These are phyloP conservation scores for Hoplodrina blanda DNA, from an alignment of 2,888 invertebrate species.

Conservation along the genomic window DNA sequence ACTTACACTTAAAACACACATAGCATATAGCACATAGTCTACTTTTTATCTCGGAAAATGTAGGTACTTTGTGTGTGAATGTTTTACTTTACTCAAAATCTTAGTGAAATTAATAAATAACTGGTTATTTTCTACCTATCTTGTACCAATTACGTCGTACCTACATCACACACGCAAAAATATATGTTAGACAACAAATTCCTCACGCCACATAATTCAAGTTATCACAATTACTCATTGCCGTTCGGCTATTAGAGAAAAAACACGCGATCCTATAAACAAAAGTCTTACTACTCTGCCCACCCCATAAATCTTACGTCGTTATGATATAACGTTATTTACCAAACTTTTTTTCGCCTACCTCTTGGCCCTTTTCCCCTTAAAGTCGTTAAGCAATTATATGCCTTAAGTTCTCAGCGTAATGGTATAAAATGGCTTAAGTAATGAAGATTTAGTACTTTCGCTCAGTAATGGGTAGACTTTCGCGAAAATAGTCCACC, in stretches of 20 bases:
- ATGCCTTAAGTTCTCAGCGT: constrained; percentile 63
- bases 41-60: no score
- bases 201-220: constrained; percentile 17
- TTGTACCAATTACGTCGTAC: no score
- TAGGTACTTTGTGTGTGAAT: no score
- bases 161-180: not conserved
- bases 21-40: no score
- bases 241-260: constrained; percentile 56
- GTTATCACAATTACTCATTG: constrained; percentile 52
- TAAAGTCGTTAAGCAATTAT: constrained; percentile 62
- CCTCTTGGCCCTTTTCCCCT: constrained; percentile 41
- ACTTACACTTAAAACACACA: no score
- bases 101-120: no score
- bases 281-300: constrained; percentile 57
- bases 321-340: constrained; percentile 66
- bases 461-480: constrained; percentile 42
- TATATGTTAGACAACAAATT: not conserved
- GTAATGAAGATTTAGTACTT: constrained; percentile 63
- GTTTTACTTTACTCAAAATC: no score
- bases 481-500: constrained; percentile 53
- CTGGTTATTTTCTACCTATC: no score
- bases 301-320: constrained; percentile 60
- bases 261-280: constrained; percentile 63
- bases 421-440: constrained; percentile 62
- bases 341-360: constrained; percentile 59